Evolutionary conservation across 2,888 invertebrate species (phyloP).

Genomic region (Colostygia pectinataria): DNA sequence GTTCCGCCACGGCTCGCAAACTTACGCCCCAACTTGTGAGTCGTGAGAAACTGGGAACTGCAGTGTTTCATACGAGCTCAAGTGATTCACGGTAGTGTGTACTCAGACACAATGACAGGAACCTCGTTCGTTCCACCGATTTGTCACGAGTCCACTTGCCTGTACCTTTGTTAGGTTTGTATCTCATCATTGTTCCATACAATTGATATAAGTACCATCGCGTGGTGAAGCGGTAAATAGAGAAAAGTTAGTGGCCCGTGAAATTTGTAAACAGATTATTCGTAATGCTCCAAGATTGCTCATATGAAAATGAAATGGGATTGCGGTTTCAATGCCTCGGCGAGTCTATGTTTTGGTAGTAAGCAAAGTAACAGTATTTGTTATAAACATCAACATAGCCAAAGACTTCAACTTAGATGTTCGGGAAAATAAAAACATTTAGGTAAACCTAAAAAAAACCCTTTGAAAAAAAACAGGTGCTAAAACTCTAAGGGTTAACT

Average conservation of each 20-base stretch:
- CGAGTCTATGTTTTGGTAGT: too few relatives aligned
- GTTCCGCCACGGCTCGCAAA: slow-evolving; percentile 25
- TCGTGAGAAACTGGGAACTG: slow-evolving; percentile 62
- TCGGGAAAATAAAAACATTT: too few relatives aligned
- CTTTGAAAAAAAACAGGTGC: too few relatives aligned
- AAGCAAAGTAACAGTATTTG: too few relatives aligned
- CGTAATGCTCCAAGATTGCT: slow-evolving; percentile 32
- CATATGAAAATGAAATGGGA: slow-evolving; percentile 25
- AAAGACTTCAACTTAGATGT: too few relatives aligned
- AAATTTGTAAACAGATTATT: slow-evolving; percentile 45
- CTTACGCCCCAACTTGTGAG: slow-evolving; percentile 27
- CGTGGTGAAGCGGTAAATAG: slow-evolving; percentile 50
- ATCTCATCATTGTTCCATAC: slow-evolving; percentile 46
- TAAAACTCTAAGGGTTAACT: too few relatives aligned
- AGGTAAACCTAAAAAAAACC: too few relatives aligned
- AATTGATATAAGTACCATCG: slow-evolving; percentile 39
- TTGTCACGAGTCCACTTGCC: slow-evolving; percentile 49
- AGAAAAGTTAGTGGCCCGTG: slow-evolving; percentile 45
- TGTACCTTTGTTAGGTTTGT: slow-evolving; percentile 45
- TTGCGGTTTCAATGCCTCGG: slow-evolving; percentile 12
- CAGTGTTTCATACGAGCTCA: slow-evolving; percentile 44
- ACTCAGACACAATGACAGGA: slow-evolving; percentile 71
- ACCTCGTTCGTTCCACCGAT: slow-evolving; percentile 62
- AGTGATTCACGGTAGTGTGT: slow-evolving; percentile 52
- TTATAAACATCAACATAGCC: too few relatives aligned